phyloP scores from a whole-genome alignment of 2,797 vertebrate species.

The Kryptopterus vitreolus region DNA sequence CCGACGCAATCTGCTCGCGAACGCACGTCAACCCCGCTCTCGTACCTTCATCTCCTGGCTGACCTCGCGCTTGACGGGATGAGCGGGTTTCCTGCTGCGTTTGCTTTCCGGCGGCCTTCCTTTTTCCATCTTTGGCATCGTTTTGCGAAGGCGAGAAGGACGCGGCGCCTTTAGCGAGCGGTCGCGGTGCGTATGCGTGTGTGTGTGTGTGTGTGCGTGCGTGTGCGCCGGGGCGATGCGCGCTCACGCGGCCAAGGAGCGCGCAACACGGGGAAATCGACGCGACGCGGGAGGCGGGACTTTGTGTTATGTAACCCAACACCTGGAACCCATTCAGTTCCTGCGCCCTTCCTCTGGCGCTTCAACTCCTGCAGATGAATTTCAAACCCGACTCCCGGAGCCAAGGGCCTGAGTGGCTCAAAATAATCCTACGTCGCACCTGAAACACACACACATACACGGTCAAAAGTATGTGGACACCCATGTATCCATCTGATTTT shows the following conservation, averaged over 20 bases:
- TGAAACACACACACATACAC: neutral
- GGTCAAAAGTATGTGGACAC: neutral
- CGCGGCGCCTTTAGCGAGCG: neutral
- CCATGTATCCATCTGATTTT: no score
- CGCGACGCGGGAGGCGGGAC: constrained; percentile 30
- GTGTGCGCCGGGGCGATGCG: constrained; percentile 48
- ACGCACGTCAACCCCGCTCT: neutral
- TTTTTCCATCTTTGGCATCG: constrained; percentile 99
- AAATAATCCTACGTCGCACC: neutral
- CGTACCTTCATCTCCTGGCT: constrained; percentile 97
- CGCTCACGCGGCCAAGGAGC: constrained; percentile 5
- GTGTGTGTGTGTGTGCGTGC: neutral
- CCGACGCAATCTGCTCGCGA: neutral
- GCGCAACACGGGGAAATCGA: constrained; percentile 27
- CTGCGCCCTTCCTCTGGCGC: neutral
- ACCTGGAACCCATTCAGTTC: constrained; percentile 29
- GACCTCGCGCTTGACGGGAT: constrained; percentile 93
- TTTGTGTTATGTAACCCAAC: constrained; percentile 42
- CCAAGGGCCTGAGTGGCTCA: neutral
- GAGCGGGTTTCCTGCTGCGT: constrained; percentile 95
- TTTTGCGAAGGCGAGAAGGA: constrained; percentile 62
- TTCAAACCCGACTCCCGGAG: neutral
- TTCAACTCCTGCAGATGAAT: neutral
- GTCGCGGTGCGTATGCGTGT: neutral
- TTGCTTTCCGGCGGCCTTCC: constrained; percentile 97